Conservation (phyloP, 2,113 vertebrate genomes). For the Cottus gobio region DNA sequence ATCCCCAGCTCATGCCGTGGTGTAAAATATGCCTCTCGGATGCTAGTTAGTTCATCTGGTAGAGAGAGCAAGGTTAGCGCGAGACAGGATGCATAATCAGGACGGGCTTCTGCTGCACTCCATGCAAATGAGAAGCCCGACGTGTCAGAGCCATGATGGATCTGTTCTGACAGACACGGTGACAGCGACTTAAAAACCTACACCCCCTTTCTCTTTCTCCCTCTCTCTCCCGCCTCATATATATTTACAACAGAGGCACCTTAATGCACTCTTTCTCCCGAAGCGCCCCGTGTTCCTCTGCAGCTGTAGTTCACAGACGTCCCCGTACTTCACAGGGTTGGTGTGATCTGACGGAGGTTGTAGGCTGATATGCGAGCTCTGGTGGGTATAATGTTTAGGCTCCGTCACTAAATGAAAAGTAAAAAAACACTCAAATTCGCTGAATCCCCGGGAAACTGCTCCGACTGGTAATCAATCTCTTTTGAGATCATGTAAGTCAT, state of each 20-base stretch:
- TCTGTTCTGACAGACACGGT: conserved; percentile 83
- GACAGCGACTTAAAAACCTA: conserved; percentile 81
- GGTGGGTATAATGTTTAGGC: conserved; percentile 31
- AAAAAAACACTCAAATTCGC: conserved; percentile 1
- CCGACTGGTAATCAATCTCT: conserved; percentile 3
- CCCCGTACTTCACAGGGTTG: conserved; percentile 66
- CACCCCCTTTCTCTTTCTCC: conserved; percentile 57
- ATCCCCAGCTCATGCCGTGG: conserved; percentile 50
- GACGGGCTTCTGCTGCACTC: conserved; percentile 68
- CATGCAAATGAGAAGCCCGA: conserved; percentile 81
- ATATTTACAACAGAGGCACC: conserved; percentile 73
- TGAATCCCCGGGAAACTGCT: neutral
- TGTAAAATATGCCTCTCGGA: conserved; percentile 65
- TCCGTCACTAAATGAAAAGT: conserved; percentile 34
- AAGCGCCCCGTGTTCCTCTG: conserved; percentile 60
- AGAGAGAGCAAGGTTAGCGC: conserved; percentile 64
- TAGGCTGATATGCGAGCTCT: conserved; percentile 46
- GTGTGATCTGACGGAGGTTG: conserved; percentile 68
- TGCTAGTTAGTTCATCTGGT: conserved; percentile 66
- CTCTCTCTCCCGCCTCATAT: conserved; percentile 49
- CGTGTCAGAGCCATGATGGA: conserved; percentile 81
- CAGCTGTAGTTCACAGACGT: conserved; percentile 57
- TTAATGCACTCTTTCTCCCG: conserved; percentile 65
- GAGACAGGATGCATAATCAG: conserved; percentile 79
- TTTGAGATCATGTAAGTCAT: conserved; percentile 22